Conservation (phyloP, 2,113 vertebrate genomes). For the Oreochromis niloticus region DNA sequence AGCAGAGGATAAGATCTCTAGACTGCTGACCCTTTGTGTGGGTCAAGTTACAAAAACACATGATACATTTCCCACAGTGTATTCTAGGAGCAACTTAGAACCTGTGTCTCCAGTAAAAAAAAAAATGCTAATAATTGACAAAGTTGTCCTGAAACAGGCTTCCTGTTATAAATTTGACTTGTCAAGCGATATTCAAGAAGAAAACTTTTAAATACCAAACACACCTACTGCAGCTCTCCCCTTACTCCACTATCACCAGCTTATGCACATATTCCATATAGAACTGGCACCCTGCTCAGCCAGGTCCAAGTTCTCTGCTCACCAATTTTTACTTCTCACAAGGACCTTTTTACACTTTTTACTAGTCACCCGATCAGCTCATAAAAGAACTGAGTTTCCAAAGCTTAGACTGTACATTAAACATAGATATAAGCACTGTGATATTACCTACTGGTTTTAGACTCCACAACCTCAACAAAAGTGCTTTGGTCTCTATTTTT, state of each 20-base stretch:
- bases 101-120: not conserved
- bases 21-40: not conserved
- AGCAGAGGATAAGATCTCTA: not conserved
- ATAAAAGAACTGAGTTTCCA: not conserved
- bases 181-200: not conserved
- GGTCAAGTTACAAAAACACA: not conserved
- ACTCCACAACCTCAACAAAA: not conserved
- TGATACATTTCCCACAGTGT: not conserved
- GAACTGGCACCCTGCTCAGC: not conserved
- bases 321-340: not conserved
- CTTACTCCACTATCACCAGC: not conserved
- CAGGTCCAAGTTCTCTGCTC: not conserved
- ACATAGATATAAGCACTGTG: not conserved
- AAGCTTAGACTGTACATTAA: not conserved
- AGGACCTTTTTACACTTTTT: not conserved
- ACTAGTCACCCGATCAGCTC: not conserved
- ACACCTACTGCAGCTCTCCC: not conserved
- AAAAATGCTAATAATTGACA: not conserved
- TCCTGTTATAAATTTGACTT: not conserved
- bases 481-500: not conserved
- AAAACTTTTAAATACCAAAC: not conserved
- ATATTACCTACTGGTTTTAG: not conserved
- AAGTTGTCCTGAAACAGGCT: not conserved
- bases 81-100: not conserved
- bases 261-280: not conserved